Base-by-base conservation (phyloP, 2,797 vertebrate genomes). In the Neoniphon sammara region DNA sequence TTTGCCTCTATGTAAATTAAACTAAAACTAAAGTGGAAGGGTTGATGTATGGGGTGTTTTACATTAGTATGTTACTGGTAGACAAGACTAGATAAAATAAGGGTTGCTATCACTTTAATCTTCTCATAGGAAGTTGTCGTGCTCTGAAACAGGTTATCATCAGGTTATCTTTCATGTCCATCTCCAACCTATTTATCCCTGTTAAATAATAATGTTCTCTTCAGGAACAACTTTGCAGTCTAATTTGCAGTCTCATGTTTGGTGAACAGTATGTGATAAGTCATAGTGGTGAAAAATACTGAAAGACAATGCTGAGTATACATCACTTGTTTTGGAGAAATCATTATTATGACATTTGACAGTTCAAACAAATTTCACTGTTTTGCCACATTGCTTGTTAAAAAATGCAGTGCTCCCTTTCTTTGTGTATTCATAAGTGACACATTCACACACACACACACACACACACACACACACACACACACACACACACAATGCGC, bases 311-410 rank as follows among this genome's bases (percentile, higher is more conserved):
- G 1, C 8, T 60, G 15, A n/a, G n/a, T 27, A 54, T 27, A 12
- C 23, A 54, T 36, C 53, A 23, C 25, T 46, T 44, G 20, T 42
- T 67, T 44, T 73, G n/a, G 39, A 49, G 73, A 60, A 68, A 78
- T 39, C 66, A 50, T 78, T 66, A 63, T 64, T 49, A 59, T 60
- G 25, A 60, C 20, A 73, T 57, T 56, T 63, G 54, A 66, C 42
- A 54, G 77, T 34, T 47, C 17, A 23, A 56, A 79, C 62, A 49
- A 36, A 36, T 7, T 36, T 36, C 34, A 36, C 7, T 36, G 9
- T 36, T 36, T n/a, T n/a, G n/a, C n/a, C n/a, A n/a, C 2, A 27
- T 4, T 27, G 25, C 25, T 27, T 27, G 25, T 27, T 27, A 27
- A 27, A 27, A 27, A 27, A 27, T 27, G 25, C 4, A 27, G 25